Evolutionary conservation across 2,113 vertebrate genomes (phyloP).

Genomic region (Anoplopoma fimbria): DNA sequence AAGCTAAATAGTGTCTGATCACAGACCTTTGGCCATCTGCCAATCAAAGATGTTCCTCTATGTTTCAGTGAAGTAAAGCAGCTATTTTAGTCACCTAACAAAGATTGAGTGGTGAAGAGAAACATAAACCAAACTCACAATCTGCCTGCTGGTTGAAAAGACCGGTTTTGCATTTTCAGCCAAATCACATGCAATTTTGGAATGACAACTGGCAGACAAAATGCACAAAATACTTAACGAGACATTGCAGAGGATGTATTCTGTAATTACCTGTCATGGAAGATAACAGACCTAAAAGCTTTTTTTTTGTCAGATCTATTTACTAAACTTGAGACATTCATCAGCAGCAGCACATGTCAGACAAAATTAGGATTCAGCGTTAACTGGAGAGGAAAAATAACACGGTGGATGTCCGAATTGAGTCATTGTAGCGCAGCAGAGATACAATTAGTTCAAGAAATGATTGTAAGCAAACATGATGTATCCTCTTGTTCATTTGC

Average conservation of each 20-base stretch:
- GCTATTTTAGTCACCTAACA: background rate
- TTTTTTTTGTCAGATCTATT: constrained; percentile 32
- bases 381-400: background rate
- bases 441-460: constrained; percentile 15
- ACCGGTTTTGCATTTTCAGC: background rate
- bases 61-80: background rate
- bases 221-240: background rate
- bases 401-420: background rate
- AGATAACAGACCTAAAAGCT: constrained; percentile 3
- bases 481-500: background rate
- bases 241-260: constrained; percentile 7
- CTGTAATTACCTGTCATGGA: constrained; percentile 38
- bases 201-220: background rate
- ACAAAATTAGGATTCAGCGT: constrained; percentile 1
- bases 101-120: background rate
- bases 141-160: background rate
- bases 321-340: constrained; percentile 14
- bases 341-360: background rate
- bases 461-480: background rate
- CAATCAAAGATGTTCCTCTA: background rate
- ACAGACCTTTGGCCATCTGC: background rate
- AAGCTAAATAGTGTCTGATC: background rate
- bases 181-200: background rate
- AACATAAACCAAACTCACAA: background rate
- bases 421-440: background rate